Evolutionary conservation across 2,113 vertebrate species (phyloP).

Genomic region (Galbula dea): DNA sequence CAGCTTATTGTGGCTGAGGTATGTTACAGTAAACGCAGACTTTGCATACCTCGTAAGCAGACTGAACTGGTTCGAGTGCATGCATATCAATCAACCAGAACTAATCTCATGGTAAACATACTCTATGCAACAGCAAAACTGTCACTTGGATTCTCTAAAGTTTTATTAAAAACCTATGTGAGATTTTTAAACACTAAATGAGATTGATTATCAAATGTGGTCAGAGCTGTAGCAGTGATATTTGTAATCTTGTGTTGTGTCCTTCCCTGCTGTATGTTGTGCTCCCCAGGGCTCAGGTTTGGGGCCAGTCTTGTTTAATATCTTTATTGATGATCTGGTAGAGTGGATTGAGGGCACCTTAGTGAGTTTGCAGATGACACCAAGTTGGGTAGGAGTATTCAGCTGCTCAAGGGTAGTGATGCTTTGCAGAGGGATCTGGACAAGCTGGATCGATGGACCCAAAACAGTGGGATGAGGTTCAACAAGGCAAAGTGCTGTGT

Average conservation of each 20-base stretch:
- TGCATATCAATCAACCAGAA: constrained; percentile 39
- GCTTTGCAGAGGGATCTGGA: too few species aligned
- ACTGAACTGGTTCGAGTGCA: not conserved
- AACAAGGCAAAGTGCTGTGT: too few species aligned
- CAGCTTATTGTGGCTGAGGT: not conserved
- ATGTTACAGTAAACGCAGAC: not conserved
- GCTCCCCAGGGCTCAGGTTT: too few species aligned
- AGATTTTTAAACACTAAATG: constrained; percentile 23
- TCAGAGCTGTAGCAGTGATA: not conserved
- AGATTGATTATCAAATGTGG: not conserved
- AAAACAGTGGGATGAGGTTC: too few species aligned
- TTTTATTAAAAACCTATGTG: constrained; percentile 68
- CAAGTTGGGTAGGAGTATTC: too few species aligned
- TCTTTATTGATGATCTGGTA: too few species aligned
- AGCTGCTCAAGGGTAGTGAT: too few species aligned
- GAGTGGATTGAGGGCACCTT: too few species aligned
- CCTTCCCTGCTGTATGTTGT: not conserved
- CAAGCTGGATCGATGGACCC: too few species aligned
- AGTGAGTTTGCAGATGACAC: too few species aligned
- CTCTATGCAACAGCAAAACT: not conserved
- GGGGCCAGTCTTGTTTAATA: too few species aligned
- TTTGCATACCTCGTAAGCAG: not conserved
- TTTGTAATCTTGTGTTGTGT: not conserved
- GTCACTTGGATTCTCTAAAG: not conserved
- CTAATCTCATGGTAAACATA: constrained; percentile 48